Evolutionary conservation across 2,888 invertebrate species (phyloP).

Genomic region (Idaea biselata): DNA sequence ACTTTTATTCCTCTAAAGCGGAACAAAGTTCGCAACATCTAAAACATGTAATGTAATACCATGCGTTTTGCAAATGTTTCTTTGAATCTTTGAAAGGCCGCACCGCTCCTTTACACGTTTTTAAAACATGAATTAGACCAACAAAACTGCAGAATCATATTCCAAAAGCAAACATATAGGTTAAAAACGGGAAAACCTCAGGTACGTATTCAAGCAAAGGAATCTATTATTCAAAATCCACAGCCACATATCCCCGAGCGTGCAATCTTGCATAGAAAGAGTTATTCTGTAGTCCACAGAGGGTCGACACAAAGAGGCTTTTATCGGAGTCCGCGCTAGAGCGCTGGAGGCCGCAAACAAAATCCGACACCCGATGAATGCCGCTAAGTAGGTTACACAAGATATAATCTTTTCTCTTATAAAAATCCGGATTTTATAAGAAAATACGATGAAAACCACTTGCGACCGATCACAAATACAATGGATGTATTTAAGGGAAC

Average conservation of each 20-base stretch:
- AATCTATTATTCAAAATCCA: slow-evolving; percentile 29
- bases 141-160: background rate
- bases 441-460: slow-evolving; percentile 18
- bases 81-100: background rate
- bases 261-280: slow-evolving; percentile 63
- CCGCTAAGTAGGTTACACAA: slow-evolving; percentile 50
- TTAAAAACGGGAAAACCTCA: background rate
- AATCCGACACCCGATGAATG: slow-evolving; percentile 59
- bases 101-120: background rate
- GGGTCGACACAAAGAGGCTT: slow-evolving; percentile 66
- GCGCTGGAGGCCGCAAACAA: slow-evolving; percentile 52
- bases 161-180: background rate
- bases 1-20: too few species aligned
- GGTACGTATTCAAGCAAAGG: background rate
- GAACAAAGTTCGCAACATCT: too few species aligned
- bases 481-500: slow-evolving; percentile 2
- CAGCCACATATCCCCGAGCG: slow-evolving; percentile 24
- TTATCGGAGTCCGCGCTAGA: slow-evolving; percentile 53
- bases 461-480: slow-evolving; percentile 3
- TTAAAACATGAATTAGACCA: background rate
- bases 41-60: too few species aligned
- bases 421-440: slow-evolving; percentile 26
- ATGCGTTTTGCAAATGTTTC: too few species aligned
- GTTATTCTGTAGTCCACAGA: slow-evolving; percentile 47
- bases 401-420: slow-evolving; percentile 40